Conservation (phyloP, 2,113 vertebrate genomes). For the Odobenus rosmarus region DNA sequence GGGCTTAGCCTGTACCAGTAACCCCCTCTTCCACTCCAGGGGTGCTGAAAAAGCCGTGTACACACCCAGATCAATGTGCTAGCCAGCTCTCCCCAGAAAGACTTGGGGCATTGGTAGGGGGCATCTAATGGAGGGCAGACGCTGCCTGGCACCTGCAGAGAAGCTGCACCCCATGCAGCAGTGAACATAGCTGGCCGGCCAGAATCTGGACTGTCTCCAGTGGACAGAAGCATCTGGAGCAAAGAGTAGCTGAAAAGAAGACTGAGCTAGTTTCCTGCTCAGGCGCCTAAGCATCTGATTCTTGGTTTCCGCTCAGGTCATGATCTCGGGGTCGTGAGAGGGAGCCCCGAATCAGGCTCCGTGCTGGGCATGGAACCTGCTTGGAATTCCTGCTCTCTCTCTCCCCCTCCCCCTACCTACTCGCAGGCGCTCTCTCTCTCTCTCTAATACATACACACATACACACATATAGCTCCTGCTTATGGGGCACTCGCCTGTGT, state of each 20-base stretch:
- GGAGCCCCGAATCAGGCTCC: not conserved
- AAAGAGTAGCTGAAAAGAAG: accelerated
- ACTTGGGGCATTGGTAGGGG: not conserved
- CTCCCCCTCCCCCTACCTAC: not conserved
- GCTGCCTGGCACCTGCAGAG: not conserved
- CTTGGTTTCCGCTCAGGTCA: not conserved
- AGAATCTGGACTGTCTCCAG: not conserved
- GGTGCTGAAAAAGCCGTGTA: not conserved
- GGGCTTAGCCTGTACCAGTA: not conserved
- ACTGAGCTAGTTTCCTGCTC: not conserved
- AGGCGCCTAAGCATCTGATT: not conserved
- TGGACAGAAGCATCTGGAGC: not conserved
- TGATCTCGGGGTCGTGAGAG: not conserved
- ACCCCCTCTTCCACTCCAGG: no score
- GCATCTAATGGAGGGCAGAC: not conserved
- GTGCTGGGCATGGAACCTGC: not conserved
- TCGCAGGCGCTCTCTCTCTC: no score
- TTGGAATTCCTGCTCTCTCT: not conserved
- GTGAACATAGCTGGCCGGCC: not conserved
- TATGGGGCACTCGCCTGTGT: not conserved
- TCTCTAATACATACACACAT: not conserved
- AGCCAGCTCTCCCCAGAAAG: not conserved
- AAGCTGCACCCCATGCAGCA: not conserved
- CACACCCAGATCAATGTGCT: not conserved
- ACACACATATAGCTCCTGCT: not conserved